A percentile compares a stretch with the other conserved stretches of the same genome.
These are phyloP conservation scores for Argentina silus DNA, from an alignment of 2,797 vertebrate genomes.

Conservation along the genomic window DNA sequence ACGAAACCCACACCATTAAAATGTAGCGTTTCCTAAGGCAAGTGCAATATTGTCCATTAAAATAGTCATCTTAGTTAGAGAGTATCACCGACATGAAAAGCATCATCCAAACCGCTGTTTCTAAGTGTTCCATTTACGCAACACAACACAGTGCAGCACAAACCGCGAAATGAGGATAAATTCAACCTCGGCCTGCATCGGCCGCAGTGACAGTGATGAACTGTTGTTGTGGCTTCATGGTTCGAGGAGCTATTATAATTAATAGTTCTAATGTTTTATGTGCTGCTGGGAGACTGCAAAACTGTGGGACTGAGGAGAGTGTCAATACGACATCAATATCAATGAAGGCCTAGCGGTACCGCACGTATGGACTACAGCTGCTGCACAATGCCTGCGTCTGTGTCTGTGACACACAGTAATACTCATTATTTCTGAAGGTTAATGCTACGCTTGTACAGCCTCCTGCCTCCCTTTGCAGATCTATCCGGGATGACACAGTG, in stretches of 20 bases:
- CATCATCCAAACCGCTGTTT: not conserved
- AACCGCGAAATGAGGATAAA: conserved; percentile 16
- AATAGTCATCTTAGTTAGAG: not conserved
- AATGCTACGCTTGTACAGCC: not conserved
- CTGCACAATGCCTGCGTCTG: not conserved
- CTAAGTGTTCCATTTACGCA: conserved; percentile 5
- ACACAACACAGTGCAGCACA: not conserved
- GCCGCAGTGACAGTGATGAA: conserved; percentile 30
- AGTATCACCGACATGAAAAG: not conserved
- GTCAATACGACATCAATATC: conserved; percentile 29
- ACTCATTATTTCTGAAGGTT: conserved; percentile 9
- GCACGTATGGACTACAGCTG: not conserved
- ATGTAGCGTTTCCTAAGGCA: too few relatives aligned
- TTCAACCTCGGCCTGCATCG: not conserved
- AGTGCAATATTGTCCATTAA: not conserved
- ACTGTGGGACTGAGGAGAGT: conserved; percentile 6
- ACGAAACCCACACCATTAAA: not conserved
- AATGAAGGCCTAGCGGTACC: conserved; percentile 11
- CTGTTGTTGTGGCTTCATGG: conserved; percentile 1
- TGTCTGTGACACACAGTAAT: not conserved
- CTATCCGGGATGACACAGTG: not conserved
- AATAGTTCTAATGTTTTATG: conserved; percentile 30
- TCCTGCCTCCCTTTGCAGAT: not conserved
- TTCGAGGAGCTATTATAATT: conserved; percentile 28
- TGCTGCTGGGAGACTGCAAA: conserved; percentile 14